Base-by-base conservation (phyloP, 92 coral and sea anemone species). In the Pocillopora meandrina region DNA sequence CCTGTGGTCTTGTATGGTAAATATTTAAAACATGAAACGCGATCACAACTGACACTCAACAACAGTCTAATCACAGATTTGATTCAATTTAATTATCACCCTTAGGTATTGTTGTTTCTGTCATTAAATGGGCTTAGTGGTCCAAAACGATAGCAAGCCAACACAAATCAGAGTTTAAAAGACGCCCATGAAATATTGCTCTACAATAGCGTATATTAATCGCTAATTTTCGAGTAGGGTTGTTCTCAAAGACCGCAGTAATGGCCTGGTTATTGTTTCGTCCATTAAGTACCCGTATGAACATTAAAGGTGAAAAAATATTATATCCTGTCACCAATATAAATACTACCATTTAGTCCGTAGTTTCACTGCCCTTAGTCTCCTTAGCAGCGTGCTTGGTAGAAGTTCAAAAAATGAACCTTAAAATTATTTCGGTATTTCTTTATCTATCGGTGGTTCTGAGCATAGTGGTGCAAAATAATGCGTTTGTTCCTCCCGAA, bases 151-250 rank as follows among this genome's bases (percentile, higher is more conserved):
- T 81, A 81, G 69, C 75, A 71, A 57, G 20, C 23, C 16, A 11
- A 6, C 21, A 12, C 56, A 58, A 10, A 20, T 26, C 52, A 64
- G 26, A n/a, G 7, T 64, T 67, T 9, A 23, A 79, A 79, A 63
- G 57, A 10, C 47, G 69, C 77, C 35, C 69, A 81, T 81, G 85
- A 71, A 81, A 81, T 81, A 81, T 81, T 81, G 85, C 70, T 31
- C 36, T 56, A 23, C 56, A n/a, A 20, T 34, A 18, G 7, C 31
- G 60, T 19, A 58, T 19, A 81, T 68, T 71, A 70, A 70, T 71
- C 70, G 49, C 47, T 35, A 5, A 49, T 77, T 57, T 33, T 19
- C 62, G 33, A 60, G 69, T 35, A 34, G 52, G 68, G 35, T 70
- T 42, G 58, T 60, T 36, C 61, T 49, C 31, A 55, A 36, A 34